A percentile compares a stretch with the other conserved stretches of the same genome.
These are phyloP conservation scores for Cantharis nigra DNA, from an alignment of 2,888 invertebrate species.

Conservation along the genomic window DNA sequence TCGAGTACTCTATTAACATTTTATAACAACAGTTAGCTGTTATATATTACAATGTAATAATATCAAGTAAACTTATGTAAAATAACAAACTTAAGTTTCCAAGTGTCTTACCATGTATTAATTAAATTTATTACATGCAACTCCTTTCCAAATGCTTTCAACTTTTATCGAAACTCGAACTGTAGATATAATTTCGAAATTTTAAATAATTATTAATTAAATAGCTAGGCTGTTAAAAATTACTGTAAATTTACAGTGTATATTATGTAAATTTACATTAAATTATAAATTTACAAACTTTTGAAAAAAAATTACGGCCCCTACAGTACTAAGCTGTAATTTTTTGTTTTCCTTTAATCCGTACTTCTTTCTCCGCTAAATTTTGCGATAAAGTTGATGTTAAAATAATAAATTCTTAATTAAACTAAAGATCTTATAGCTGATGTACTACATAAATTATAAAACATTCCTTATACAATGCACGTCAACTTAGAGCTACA, in stretches of 20 bases:
- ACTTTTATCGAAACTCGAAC: not conserved
- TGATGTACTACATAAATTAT: not conserved
- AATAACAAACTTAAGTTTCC: not conserved
- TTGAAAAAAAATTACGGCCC: too few species aligned
- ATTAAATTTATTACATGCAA: not conserved
- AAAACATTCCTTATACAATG: not conserved
- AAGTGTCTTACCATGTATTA: not conserved
- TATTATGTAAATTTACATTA: too few species aligned
- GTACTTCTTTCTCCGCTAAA: not conserved
- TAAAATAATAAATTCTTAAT: not conserved
- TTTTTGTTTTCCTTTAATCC: not conserved
- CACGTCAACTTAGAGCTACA: not conserved
- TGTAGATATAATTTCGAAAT: not conserved
- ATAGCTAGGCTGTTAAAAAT: too few species aligned
- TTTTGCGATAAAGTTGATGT: not conserved
- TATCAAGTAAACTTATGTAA: not conserved
- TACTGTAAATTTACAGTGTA: too few species aligned
- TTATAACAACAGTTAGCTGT: not conserved
- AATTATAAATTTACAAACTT: too few species aligned
- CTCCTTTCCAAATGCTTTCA: not conserved
- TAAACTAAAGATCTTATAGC: not conserved
- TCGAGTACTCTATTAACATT: not conserved
- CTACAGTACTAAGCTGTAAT: too few species aligned
- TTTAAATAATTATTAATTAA: not conserved
- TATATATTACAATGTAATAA: not conserved